Percentiles rank a stretch among this genome's conserved stretches.
Evolutionary conservation across 2,888 invertebrate species (phyloP).

Genomic region (Cephonodes hylas): DNA sequence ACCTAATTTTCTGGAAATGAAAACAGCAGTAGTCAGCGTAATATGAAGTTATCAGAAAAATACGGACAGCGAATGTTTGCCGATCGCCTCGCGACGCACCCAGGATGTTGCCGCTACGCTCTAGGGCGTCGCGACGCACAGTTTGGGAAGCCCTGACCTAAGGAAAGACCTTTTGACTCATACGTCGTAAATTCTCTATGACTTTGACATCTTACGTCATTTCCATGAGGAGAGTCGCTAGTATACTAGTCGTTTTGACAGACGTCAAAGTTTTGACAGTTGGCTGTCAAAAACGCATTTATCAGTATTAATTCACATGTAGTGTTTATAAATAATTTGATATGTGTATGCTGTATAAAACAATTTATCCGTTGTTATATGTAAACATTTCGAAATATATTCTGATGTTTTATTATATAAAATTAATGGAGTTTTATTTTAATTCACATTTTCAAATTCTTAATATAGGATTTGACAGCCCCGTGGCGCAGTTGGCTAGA

Average conservation of each 20-base stretch:
- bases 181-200: not conserved
- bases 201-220: not conserved
- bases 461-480: too few relatives aligned
- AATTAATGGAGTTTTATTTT: conserved; percentile 50
- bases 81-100: too few relatives aligned
- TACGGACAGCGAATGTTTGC: too few relatives aligned
- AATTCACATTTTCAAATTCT: not conserved
- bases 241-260: not conserved
- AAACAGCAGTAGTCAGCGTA: too few relatives aligned
- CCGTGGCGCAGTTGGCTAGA: too few relatives aligned
- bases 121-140: too few relatives aligned
- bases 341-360: conserved; percentile 21
- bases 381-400: conserved; percentile 76
- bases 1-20: too few relatives aligned
- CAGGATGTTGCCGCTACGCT: too few relatives aligned
- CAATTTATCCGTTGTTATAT: conserved; percentile 57
- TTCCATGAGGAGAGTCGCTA: not conserved
- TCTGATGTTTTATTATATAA: conserved; percentile 74
- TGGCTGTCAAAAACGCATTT: conserved; percentile 19
- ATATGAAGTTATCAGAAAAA: too few relatives aligned
- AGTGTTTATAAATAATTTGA: conserved; percentile 19
- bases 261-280: not conserved
- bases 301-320: conserved; percentile 16
- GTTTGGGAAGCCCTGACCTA: too few relatives aligned
- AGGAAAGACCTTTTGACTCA: not conserved